Conservation (phyloP, 2,113 vertebrate species). For the Amazona guildingii region DNA sequence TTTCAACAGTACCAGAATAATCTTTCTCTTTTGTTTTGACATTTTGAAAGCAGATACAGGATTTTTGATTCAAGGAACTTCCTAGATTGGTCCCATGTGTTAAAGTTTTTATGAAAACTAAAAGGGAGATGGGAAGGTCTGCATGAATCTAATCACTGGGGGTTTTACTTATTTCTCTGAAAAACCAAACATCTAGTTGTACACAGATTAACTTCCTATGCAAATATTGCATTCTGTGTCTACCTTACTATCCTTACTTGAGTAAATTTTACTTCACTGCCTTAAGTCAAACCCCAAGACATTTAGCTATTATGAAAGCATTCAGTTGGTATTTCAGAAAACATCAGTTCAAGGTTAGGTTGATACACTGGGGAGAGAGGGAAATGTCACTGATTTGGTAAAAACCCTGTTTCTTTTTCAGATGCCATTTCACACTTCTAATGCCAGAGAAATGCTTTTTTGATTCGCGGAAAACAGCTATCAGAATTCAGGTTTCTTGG, state of each 20-base stretch:
- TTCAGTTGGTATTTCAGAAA: neutral
- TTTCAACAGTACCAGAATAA: neutral
- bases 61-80: neutral
- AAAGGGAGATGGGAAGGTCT: neutral
- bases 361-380: neutral
- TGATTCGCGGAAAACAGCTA: neutral
- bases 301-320: neutral
- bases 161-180: neutral
- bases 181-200: neutral
- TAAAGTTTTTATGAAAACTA: neutral
- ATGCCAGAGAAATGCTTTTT: neutral
- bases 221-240: neutral
- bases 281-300: neutral
- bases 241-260: neutral
- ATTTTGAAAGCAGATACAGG: neutral
- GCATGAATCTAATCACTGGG: neutral
- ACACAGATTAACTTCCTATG: neutral
- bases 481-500: neutral
- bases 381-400: conserved; percentile 1
- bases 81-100: neutral
- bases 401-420: neutral
- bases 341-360: neutral
- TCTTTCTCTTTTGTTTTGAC: neutral
- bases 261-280: neutral
- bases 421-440: neutral